Conservation (phyloP, 1,140 invertebrate species). For the Camponotus vicinus region DNA sequence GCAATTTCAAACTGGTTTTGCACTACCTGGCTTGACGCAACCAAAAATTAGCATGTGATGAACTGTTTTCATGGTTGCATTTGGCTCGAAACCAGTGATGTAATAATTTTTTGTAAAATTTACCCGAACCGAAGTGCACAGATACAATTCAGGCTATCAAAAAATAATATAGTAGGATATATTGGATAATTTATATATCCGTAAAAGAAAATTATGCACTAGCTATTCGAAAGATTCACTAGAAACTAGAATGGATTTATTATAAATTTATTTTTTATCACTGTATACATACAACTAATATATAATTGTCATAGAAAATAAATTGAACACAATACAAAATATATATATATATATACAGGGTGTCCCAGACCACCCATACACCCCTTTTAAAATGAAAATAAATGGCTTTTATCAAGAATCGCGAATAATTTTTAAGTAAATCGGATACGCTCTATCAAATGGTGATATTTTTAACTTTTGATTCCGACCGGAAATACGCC, state of each 20-base stretch:
- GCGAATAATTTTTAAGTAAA: no score
- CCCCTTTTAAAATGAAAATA: no score
- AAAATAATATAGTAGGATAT: background rate
- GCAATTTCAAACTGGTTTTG: constrained; percentile 95
- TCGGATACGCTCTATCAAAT: no score
- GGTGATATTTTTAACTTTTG: no score
- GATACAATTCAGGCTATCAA: constrained; percentile 93
- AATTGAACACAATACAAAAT: background rate
- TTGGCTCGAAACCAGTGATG: constrained; percentile 97
- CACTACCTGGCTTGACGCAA: constrained; percentile 93
- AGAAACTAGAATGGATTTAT: background rate
- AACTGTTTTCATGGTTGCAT: constrained; percentile 95
- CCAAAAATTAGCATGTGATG: constrained; percentile 99
- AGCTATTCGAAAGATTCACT: background rate
- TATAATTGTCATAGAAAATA: background rate
- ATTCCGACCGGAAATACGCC: no score
- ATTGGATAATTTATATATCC: background rate
- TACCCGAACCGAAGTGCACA: constrained; percentile 94
- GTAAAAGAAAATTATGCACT: background rate
- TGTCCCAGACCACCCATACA: no score
- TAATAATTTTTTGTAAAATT: constrained; percentile 90
- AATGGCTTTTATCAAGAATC: no score
- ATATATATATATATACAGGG: background rate
- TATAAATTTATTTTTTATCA: background rate
- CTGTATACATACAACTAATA: background rate